Evolutionary conservation across 2,888 invertebrate genomes (phyloP), one percentile per base, ranked within the genome.

Genomic region (Zygaena filipendulae): DNA sequence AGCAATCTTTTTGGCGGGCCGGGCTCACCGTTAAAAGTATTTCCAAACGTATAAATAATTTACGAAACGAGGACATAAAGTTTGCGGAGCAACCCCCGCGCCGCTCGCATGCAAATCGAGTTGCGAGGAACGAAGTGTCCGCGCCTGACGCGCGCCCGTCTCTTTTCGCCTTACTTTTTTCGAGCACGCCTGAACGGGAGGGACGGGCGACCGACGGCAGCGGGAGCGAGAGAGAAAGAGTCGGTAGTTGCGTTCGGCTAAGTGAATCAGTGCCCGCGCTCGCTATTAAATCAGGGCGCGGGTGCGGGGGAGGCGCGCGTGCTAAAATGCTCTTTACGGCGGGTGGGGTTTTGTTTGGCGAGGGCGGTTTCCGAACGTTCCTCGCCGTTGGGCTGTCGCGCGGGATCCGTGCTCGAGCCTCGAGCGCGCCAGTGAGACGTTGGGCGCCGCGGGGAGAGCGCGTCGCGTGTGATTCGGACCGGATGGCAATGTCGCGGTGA

Each of bases 231-330:
- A 52, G 64, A 64, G 72, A 62, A 43, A 47, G 52, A 52, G 55
- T 55, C 49, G 57, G 68, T 62, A 67, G 75, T 70, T 70, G 74
- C 71, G 75, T 75, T 75, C 72, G 54, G 63, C 57, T 79, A 79
- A 79, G 70, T 79, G 79, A 79, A 79, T 79, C 79, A 77, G 77
- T 75, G 79, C 77, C 77, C 74, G 72, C 72, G 72, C 49, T 68
- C 58, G 74, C 69, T 79, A 77, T 77, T 77, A 77, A 79, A 79
- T 79, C 77, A 77, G 63, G 64, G 60, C 71, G 77, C 67, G 71
- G 66, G 70, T 47, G 61, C 51, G 62, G 61, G 54, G 63, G 62
- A 45, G 53, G 63, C 58, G 57, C 46, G 63, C 60, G 66, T 62
- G 75, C 72, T 69, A 77, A 77, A 77, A 74, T 72, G 72, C 64